Percentiles rank a stretch among this genome's conserved stretches.
These are phyloP conservation scores for Psilanteris sp. DNA, from an alignment of 1,140 invertebrate genomes.

Conservation along the genomic window DNA sequence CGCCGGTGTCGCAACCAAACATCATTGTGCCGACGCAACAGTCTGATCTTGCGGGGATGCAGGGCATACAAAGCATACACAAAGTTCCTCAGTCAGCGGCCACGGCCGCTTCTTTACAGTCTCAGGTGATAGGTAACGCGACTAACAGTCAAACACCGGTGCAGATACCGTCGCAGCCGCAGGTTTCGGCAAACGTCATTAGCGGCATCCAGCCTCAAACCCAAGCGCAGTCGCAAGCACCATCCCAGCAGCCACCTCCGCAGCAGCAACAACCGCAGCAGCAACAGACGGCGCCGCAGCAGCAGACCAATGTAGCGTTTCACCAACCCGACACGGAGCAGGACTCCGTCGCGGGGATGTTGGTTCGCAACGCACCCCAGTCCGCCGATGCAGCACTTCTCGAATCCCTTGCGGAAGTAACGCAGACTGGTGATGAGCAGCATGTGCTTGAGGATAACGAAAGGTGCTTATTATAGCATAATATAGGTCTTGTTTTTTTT, in stretches of 20 bases:
- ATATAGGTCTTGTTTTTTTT: too few species aligned
- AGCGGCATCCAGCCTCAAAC: slow-evolving; percentile 30
- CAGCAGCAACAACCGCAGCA: too few species aligned
- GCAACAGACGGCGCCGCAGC: slow-evolving; percentile 1
- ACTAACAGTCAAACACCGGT: slow-evolving; percentile 35
- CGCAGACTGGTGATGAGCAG: slow-evolving; percentile 75
- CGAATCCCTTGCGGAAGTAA: slow-evolving; percentile 78
- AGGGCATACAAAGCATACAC: slow-evolving; percentile 75
- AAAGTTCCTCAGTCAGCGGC: slow-evolving; percentile 75
- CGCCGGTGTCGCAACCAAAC: slow-evolving; percentile 70
- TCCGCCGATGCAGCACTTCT: slow-evolving; percentile 74
- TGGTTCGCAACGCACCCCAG: slow-evolving; percentile 58
- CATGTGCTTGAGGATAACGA: slow-evolving; percentile 83
- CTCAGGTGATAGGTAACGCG: slow-evolving; percentile 56
- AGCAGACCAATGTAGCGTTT: slow-evolving; percentile 63
- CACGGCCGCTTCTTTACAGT: slow-evolving; percentile 61
- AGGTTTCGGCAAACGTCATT: slow-evolving; percentile 69
- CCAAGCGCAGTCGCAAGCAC: too few species aligned
- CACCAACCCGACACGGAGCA: slow-evolving; percentile 75
- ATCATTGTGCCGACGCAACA: slow-evolving; percentile 68
- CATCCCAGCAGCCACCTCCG: slow-evolving; percentile 23
- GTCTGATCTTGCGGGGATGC: slow-evolving; percentile 71
- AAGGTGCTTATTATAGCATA: slow-evolving; percentile 81
- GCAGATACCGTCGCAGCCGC: slow-evolving; percentile 60
- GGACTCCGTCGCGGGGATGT: slow-evolving; percentile 73